phyloP scores from a whole-genome alignment of 1,140 invertebrate genomes.

The Phymastichus coffea region DNA sequence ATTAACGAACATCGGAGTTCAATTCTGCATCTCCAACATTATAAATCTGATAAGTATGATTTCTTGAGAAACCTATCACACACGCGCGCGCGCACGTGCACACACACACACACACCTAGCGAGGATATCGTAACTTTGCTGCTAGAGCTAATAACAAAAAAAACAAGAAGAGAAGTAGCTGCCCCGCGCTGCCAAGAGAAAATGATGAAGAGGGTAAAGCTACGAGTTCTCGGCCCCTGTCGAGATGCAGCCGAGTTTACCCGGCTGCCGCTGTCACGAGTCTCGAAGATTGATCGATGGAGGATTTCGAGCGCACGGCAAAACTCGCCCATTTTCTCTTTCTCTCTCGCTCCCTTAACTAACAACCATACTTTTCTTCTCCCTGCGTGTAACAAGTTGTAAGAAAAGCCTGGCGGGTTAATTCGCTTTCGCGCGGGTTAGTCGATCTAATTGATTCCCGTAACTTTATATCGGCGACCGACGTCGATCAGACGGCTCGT shows the following conservation, averaged over 20 bases:
- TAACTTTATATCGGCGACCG: no score
- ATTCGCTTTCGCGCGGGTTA: constrained; percentile 7
- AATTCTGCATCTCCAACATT: no score
- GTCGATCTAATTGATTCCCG: constrained; percentile 4
- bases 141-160: background rate
- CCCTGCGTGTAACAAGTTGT: background rate
- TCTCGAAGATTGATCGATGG: constrained; percentile 18
- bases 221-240: background rate
- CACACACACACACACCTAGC: no score
- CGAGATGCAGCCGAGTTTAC: constrained; percentile 19
- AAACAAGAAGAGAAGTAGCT: background rate
- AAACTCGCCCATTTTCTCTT: background rate
- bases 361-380: constrained; percentile 6
- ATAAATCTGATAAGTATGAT: no score
- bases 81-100: no score
- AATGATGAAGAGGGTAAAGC: background rate
- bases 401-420: background rate
- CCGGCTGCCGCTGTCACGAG: background rate
- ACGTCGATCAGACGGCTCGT: no score
- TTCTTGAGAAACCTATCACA: no score
- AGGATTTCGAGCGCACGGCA: background rate
- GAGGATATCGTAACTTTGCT: background rate
- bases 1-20: no score
- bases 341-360: background rate
- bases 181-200: background rate